Percentiles rank a stretch among this genome's conserved stretches.
phyloP scores from a whole-genome alignment of 2,888 invertebrate species.

The Ellobium chinense region DNA sequence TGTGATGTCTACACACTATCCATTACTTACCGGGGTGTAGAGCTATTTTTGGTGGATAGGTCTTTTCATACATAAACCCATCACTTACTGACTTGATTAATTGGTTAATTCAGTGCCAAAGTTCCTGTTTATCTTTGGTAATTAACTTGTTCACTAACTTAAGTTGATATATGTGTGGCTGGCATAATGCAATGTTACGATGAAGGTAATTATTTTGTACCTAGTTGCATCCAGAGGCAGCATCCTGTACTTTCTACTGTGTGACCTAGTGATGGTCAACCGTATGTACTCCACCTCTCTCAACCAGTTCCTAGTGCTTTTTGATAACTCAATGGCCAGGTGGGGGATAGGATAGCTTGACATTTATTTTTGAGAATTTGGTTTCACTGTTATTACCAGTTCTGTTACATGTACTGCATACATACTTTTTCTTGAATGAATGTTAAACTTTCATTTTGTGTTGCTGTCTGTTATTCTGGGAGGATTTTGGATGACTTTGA shows the following conservation, averaged over 20 bases:
- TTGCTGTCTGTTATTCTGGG: not conserved
- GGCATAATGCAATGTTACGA: too few species aligned
- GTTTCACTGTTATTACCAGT: not conserved
- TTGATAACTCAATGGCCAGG: constrained; percentile 78
- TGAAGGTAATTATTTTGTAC: constrained; percentile 66
- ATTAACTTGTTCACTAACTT: too few species aligned
- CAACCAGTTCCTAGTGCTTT: constrained; percentile 78
- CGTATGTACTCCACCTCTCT: constrained; percentile 79
- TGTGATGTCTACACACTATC: too few species aligned
- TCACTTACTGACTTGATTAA: too few species aligned
- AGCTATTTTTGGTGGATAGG: too few species aligned
- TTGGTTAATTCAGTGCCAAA: too few species aligned
- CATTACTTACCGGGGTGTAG: too few species aligned
- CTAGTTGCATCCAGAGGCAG: constrained; percentile 78
- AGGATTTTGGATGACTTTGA: not conserved
- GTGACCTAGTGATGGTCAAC: constrained; percentile 79
- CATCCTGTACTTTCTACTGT: constrained; percentile 79
- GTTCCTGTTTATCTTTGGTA: too few species aligned
- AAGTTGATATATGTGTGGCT: too few species aligned
- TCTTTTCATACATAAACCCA: too few species aligned
- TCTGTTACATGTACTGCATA: too few species aligned
- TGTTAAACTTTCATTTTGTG: not conserved
- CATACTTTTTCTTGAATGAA: too few species aligned
- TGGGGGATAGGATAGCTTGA: constrained; percentile 55
- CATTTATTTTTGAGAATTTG: not conserved